Conservation (phyloP, 2,888 invertebrate genomes). For the Tiphia femorata region DNA sequence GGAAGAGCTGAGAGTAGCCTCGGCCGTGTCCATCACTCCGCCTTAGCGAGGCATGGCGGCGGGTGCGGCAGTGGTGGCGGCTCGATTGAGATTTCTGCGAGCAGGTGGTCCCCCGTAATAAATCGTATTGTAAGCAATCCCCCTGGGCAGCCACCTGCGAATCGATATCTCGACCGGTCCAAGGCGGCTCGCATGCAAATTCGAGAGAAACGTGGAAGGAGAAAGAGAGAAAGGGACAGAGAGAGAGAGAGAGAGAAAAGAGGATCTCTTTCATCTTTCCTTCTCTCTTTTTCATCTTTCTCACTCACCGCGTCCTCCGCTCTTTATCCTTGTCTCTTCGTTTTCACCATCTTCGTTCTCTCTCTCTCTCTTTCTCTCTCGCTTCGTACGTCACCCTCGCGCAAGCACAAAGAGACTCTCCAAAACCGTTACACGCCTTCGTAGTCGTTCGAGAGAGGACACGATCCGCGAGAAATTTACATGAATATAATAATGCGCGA, state of each 20-base stretch:
- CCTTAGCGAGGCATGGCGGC: constrained; percentile 40
- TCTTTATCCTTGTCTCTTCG: neutral
- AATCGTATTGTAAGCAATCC: constrained; percentile 66
- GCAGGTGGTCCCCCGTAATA: constrained; percentile 64
- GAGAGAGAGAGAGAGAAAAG: neutral
- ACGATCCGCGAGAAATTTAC: too few relatives aligned
- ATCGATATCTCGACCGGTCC: constrained; percentile 58
- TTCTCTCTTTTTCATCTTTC: neutral
- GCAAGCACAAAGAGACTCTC: too few relatives aligned
- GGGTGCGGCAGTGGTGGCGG: constrained; percentile 48
- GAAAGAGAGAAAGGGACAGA: constrained; percentile 14
- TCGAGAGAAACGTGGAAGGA: constrained; percentile 26
- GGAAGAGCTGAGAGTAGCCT: constrained; percentile 26
- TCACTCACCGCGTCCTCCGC: neutral
- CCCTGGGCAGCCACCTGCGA: constrained; percentile 61
- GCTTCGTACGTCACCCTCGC: too few relatives aligned
- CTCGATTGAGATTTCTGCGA: constrained; percentile 61
- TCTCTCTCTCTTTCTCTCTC: neutral
- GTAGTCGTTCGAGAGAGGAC: too few relatives aligned
- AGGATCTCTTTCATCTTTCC: neutral
- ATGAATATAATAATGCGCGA: too few relatives aligned
- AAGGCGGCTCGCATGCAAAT: constrained; percentile 56
- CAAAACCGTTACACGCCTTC: too few relatives aligned
- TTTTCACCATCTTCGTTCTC: too few relatives aligned
- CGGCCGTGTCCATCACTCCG: constrained; percentile 40